Evolutionary conservation across 2,797 vertebrate species (phyloP).

Genomic region (Lophotriccus pileatus): DNA sequence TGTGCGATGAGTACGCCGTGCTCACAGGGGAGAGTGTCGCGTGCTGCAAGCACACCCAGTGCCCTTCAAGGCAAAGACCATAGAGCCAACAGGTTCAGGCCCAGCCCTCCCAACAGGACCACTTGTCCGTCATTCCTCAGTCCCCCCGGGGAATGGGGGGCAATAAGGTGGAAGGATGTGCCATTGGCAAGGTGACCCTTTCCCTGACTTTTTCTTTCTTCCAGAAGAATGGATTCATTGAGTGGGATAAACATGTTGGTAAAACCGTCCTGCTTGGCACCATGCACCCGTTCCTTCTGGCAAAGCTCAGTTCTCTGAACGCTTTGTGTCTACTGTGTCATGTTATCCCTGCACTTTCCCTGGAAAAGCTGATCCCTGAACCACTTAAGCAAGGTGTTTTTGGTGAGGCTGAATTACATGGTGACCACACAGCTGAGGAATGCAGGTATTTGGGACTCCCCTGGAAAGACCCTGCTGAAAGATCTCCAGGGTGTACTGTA

Average conservation of each 20-base stretch:
- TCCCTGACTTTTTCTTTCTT: background rate
- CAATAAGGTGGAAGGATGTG: background rate
- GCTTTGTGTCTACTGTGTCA: background rate
- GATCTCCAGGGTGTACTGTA: constrained; percentile 66
- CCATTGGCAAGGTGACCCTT: background rate
- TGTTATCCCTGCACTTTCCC: background rate
- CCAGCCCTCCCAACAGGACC: background rate
- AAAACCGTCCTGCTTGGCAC: background rate
- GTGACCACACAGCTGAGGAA: constrained; percentile 19
- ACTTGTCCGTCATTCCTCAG: background rate
- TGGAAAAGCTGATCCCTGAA: background rate
- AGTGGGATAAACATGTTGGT: background rate
- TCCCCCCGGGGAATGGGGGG: background rate
- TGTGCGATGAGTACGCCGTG: background rate
- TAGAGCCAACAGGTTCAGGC: background rate
- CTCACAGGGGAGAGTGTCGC: accelerated
- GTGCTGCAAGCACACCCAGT: background rate
- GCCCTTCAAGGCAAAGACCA: background rate
- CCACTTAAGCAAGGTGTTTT: background rate
- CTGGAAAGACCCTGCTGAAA: constrained; percentile 43
- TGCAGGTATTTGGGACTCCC: constrained; percentile 24
- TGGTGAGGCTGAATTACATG: background rate
- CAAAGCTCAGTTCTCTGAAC: background rate
- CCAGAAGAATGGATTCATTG: background rate
- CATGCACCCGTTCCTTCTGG: accelerated